Evolutionary conservation across 2,888 invertebrate species (phyloP).

Genomic region (Sphaerophoria taeniata): DNA sequence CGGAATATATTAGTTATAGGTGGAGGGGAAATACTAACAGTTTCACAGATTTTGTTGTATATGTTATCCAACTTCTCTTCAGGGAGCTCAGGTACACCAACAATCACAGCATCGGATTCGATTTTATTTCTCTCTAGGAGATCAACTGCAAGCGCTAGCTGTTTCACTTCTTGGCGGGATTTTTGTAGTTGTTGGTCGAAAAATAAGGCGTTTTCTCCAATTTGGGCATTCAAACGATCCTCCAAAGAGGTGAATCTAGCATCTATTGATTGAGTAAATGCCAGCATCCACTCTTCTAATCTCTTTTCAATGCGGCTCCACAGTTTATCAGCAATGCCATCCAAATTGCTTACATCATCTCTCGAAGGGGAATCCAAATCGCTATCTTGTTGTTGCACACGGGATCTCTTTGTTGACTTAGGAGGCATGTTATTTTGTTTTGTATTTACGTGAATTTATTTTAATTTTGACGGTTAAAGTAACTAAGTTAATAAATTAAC

Average conservation of each 20-base stretch:
- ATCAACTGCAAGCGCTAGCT: conserved; percentile 11
- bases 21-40: conserved; percentile 26
- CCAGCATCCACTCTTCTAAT: background rate
- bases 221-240: conserved; percentile 23
- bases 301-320: too few relatives aligned
- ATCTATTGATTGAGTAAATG: conserved; percentile 12
- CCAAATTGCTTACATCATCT: too few relatives aligned
- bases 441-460: too few relatives aligned
- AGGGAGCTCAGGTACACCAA: conserved; percentile 20
- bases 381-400: too few relatives aligned
- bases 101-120: background rate
- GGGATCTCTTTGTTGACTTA: too few relatives aligned
- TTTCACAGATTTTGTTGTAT: conserved; percentile 11
- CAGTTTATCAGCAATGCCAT: too few relatives aligned
- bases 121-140: conserved; percentile 5
- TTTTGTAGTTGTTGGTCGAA: conserved; percentile 21
- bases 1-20: conserved; percentile 1
- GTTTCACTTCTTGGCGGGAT: conserved; percentile 18
- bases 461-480: background rate
- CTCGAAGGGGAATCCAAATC: too few relatives aligned
- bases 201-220: conserved; percentile 9
- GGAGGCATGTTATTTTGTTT: background rate
- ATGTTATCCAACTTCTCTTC: conserved; percentile 13
- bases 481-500: background rate
- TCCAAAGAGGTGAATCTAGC: conserved; percentile 16